Base-by-base conservation (phyloP, 2,797 vertebrate genomes). In the Coranthus polyacanthus region DNA sequence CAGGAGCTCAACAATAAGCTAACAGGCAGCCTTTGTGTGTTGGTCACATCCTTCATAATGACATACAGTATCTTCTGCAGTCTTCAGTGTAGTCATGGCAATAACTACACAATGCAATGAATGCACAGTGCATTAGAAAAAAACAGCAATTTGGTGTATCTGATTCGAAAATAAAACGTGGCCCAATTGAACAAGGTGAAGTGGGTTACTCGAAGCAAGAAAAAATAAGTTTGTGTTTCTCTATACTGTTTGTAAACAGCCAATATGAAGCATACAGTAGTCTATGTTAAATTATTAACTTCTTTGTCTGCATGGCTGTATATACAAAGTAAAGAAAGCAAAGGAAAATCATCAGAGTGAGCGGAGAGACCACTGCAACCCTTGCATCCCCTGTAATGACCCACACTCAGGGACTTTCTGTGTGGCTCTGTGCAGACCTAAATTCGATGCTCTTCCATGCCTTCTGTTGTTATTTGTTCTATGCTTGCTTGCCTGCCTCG, bases 381-480 rank as follows among this genome's bases (percentile, higher is more conserved):
- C 6, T 71, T 72, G 20, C 66, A 53, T 58, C 58, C 74, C 49
- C 69, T 42, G 8, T 54, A 54, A 53, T 85, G 75, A 83, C 74
- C 50, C 67, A 69, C 52, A 64, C 65, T 67, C 75, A 67, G 75
- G 72, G 71, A 75, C 51, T 63, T 59, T 36, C 68, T 47, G 70
- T 51, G 41, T 69, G 29, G 16, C 51, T 51, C 68, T 55, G 16
- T 60, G 49, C 67, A 72, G 57, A 77, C 77, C 62, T 68, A 47
- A 58, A 52, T 52, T 55, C 45, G 52, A 3, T 45, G 16, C 34
- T 46, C 46, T 37, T 45, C 49, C 29, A 38, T 53, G 62, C 55
- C 41, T 68, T 71, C 42, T 79, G 69, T 50, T 73, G 16, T 64
- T 77, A 69, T 79, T 79, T 83, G 64, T 78, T 66, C 73, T 39